Base-by-base conservation (phyloP, 2,888 invertebrate species). In the Macrophya alboannulata region DNA sequence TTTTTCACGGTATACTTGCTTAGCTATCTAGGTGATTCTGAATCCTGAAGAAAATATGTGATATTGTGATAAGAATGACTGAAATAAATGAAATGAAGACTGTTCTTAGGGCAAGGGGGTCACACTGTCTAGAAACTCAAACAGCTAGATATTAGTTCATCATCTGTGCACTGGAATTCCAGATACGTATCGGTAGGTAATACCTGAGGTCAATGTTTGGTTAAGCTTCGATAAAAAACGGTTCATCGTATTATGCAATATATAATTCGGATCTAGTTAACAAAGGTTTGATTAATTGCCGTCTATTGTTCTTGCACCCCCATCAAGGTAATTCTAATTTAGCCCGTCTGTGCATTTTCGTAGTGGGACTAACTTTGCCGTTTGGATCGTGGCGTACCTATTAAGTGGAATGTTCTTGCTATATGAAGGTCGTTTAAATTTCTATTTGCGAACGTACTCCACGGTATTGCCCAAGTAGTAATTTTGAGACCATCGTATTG, bases 241-340 rank as follows among this genome's bases (percentile, higher is more conserved):
- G 21, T 21, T 81, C 59, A 62, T 59, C 62, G 81, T 21, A 62
- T 81, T 81, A 81, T 62, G 81, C 43, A 15, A 81, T 81, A 81
- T 81, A 59, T 81, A 81, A 81, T 81, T 59, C 21, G 21, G 25
- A 21, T 62, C n/a, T 43, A 15, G 81, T 62, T 62, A 59, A 81
- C 81, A 62, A 81, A 81, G 81, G 81, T 81, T 62, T 81, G 59
- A 59, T 62, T 81, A 81, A 81, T 81, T 81, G 59, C 43, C 81
- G 62, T 21, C 81, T 81, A 81, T 81, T 81, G 81, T 81, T 81
- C 62, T 81, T 81, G 81, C 62, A 62, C 81, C 81, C 81, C 81
- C n/a, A n/a, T n/a, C n/a, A 21, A 62, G 81, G 81, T 59, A 62
- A 43, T 62, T 81, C 81, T 62, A 81, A 81, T 81, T 81, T 17